Evolutionary conservation across 2,797 vertebrate genomes (phyloP).

Genomic region (Lithobates sylvaticus): DNA sequence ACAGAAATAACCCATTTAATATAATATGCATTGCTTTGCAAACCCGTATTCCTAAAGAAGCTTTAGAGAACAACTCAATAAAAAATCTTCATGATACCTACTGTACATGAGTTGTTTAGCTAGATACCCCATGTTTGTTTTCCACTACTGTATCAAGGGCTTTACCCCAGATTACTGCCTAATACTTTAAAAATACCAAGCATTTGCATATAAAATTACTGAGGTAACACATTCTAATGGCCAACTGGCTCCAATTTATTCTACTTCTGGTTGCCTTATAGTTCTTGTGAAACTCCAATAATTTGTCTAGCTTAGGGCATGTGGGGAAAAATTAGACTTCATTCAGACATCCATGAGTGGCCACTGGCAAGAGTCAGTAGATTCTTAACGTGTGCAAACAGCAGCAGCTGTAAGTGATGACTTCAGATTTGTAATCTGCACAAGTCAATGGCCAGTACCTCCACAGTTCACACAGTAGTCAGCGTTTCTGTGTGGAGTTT

Average conservation of each 20-base stretch:
- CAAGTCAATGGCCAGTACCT: too few species aligned
- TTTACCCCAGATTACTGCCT: not conserved
- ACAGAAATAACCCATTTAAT: conserved; percentile 44
- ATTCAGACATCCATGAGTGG: too few species aligned
- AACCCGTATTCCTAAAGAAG: conserved; percentile 2
- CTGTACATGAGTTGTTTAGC: not conserved
- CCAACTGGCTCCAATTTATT: too few species aligned
- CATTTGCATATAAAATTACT: not conserved
- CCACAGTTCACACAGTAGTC: too few species aligned
- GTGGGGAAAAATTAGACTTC: not conserved
- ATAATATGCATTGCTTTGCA: conserved; percentile 12
- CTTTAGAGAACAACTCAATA: not conserved
- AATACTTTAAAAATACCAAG: not conserved
- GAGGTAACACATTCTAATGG: not conserved
- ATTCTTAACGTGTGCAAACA: too few species aligned
- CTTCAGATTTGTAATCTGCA: too few species aligned
- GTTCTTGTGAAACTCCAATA: not conserved
- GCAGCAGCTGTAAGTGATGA: too few species aligned
- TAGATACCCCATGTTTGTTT: not conserved
- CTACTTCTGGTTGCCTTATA: too few species aligned
- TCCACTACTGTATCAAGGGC: not conserved
- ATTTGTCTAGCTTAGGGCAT: not conserved
- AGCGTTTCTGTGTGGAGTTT: too few species aligned
- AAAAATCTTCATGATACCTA: conserved; percentile 11
- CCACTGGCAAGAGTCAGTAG: too few species aligned